Evolutionary conservation across 2,888 invertebrate genomes (phyloP).

Genomic region (Monoplex corrugatus): DNA sequence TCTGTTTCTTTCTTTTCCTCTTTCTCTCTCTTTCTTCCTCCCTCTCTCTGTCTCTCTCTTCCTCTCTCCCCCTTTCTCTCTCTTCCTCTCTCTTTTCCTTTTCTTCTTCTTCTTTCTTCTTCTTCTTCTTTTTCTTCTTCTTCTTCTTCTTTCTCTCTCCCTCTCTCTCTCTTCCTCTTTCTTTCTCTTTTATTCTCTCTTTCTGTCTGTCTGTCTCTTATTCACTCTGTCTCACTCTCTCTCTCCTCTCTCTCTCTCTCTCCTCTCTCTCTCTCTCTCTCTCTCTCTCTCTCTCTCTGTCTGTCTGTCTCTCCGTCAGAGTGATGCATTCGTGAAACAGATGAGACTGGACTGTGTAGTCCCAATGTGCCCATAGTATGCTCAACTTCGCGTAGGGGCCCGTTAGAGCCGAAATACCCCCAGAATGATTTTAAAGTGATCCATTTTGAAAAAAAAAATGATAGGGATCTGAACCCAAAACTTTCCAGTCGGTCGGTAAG

Average conservation of each 20-base stretch:
- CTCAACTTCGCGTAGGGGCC: not conserved
- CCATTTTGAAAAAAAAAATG: too few relatives aligned
- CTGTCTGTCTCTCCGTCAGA: not conserved
- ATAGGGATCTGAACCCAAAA: not conserved
- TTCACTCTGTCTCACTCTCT: conserved; percentile 21
- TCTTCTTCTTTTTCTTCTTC: conserved; percentile 10
- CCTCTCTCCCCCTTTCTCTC: conserved; percentile 40
- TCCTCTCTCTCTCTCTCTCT: not conserved
- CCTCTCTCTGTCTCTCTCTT: conserved; percentile 40
- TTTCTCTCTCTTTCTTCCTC: conserved; percentile 28
- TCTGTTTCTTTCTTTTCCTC: conserved; percentile 1
- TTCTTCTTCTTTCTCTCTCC: not conserved
- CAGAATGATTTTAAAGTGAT: too few relatives aligned
- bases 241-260: not conserved
- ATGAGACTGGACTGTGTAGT: too few relatives aligned
- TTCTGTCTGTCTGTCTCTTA: conserved; percentile 37
- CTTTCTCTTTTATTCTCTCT: conserved; percentile 47
- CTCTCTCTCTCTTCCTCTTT: conserved; percentile 38
- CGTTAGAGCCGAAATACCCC: too few relatives aligned
- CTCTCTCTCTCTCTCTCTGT: not conserved
- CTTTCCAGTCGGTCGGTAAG: not conserved
- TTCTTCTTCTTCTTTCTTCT: conserved; percentile 18
- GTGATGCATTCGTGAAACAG: too few relatives aligned
- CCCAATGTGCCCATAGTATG: not conserved
- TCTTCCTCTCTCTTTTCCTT: conserved; percentile 21